Base-by-base conservation (phyloP, 2,113 vertebrate species). In the Psittacara wagleri region DNA sequence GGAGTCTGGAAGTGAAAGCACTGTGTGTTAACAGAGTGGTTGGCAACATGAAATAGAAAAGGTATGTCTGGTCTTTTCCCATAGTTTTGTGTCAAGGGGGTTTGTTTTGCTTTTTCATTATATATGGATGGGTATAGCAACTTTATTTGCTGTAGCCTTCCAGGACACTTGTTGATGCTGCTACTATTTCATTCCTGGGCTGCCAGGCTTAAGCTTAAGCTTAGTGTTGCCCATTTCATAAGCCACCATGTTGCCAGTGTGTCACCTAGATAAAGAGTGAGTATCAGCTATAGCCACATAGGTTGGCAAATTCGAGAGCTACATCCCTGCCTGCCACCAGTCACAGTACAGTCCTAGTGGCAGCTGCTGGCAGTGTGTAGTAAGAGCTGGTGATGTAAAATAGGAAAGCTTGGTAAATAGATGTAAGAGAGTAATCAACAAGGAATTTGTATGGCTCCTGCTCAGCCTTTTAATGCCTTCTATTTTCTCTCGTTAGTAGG, bases 381-480 rank as follows among this genome's bases (percentile, higher is more conserved):
- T 75, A 80, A 51, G 72, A 90, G 83, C 83, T 92, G 48, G 27
- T 49, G 69, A 57, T 72, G 73, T 90, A 51, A 76, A 46, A 68
- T 25, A 57, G 44, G 73, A 79, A 68, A 73, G 84, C 67, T 73
- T 82, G 51, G 69, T 72, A 41, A 81, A 51, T 31, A 46, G 25
- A 5, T 57, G 33, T 35, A 19, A 77, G 70, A 87, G 76, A 83
- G n/a, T 73, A 85, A 83, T 86, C 48, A 88, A 0, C 63, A 35
- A 64, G 64, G 92, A 86, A 35, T 88, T 86, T 70, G 64, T 76
- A 31, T 82, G 73, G 80, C 86, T 94, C 37, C 25, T 51, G 44
- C 66, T 81, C 73, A 86, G 28, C 80, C 48, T 94, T 86, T 86
- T 82, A 82, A 49, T 79, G 66, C 73, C 73, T 96, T 96, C 81